Conservation (phyloP, 1,140 invertebrate species). For the Teleopsis dalmanni region DNA sequence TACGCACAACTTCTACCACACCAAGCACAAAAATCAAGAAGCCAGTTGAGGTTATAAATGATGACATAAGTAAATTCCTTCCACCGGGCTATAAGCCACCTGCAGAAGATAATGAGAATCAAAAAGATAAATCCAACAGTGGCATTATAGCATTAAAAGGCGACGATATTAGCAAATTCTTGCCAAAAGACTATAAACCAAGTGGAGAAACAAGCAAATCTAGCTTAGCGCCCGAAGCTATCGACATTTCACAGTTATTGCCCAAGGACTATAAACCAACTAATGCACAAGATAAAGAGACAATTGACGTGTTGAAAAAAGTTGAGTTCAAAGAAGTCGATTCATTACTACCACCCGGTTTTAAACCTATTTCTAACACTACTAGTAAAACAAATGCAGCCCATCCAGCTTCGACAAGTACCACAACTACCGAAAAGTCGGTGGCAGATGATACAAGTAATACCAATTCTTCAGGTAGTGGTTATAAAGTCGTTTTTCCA, state of each 20-base stretch:
- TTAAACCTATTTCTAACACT: conserved; percentile 43
- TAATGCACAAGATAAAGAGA: neutral
- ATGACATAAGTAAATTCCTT: conserved; percentile 44
- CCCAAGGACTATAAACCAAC: conserved; percentile 49
- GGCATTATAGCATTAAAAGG: conserved; percentile 26
- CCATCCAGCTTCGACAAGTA: conserved; percentile 23
- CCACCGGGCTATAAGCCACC: conserved; percentile 50
- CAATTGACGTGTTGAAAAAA: conserved; percentile 39
- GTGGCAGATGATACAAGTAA: conserved; percentile 19
- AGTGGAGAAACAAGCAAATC: conserved; percentile 26
- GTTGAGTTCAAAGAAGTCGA: conserved; percentile 50
- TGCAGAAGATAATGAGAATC: conserved; percentile 34
- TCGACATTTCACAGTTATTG: conserved; percentile 54
- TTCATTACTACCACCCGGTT: conserved; percentile 55
- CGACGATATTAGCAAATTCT: conserved; percentile 42
- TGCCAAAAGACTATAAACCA: conserved; percentile 52
- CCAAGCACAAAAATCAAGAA: conserved; percentile 38
- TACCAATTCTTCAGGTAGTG: conserved; percentile 43
- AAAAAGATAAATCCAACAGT: conserved; percentile 10
- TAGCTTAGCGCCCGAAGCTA: conserved; percentile 32
- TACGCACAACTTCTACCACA: conserved; percentile 22
- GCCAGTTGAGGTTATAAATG: conserved; percentile 43
- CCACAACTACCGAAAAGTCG: conserved; percentile 22
- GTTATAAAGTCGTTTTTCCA: conserved; percentile 68
- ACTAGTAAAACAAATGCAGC: conserved; percentile 7